Evolutionary conservation across 2,797 vertebrate species (phyloP), one percentile per base, ranked within the genome.

Genomic region (Gorsachius magnificus): DNA sequence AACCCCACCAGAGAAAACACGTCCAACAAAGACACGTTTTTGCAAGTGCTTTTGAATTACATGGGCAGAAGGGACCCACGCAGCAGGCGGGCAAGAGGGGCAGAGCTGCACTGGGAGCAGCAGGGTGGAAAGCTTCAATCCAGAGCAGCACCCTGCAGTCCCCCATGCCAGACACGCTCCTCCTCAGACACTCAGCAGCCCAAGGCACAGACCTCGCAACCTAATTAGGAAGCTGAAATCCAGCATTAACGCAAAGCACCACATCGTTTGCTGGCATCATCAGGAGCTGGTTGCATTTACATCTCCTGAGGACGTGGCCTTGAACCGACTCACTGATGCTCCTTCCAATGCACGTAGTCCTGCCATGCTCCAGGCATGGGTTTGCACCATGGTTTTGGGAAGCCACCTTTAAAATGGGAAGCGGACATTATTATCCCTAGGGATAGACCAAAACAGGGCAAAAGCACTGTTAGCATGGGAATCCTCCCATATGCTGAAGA

Each of bases 21-120:
- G 0, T 3, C 36, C 38, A 20, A 9, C 38, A 22, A 9, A 21
- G 41, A 16, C 14, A 4, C 5, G 0, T 36, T 72, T 84, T 31
- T 17, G 13, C 7, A 5, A 25, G 13, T 12, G 10, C 33, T 26
- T 71, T 10, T 17, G 2, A 9, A 25, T 11, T 5, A 6, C 0
- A 0, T 1, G 17, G 26, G 38, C 6, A 45, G 65, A 10, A 7
- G 6, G 35, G 45, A 13, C 11, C 13, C 4, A 2, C 5, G 2
- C 33, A 48, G 60, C 16, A 5, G 3, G 5, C 0, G 0, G 36
- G 41, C 1, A 13, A 61, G 36, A 46, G 19, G n/a, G 71, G 41
- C 69, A 69, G 20, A n/a, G 46, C 13, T 8, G 16, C 10, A 0
- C 28, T 2, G 11, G 31, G 35, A 50, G n/a, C 46, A 9, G 5